Conservation (phyloP, 2,797 vertebrate species). For the Orientallactaga sibirica region DNA sequence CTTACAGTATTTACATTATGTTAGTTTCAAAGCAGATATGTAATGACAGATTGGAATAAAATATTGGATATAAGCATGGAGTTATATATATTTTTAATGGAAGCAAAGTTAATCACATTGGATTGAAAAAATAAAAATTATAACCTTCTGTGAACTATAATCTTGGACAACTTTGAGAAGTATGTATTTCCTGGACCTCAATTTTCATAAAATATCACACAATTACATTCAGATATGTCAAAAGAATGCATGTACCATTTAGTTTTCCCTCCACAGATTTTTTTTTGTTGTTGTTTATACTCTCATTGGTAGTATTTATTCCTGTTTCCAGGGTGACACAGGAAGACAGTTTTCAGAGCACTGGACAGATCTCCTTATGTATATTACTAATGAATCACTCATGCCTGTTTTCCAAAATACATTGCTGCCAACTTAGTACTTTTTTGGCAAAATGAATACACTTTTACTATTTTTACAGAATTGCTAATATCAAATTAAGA, state of each 20-base stretch:
- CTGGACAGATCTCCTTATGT: neutral
- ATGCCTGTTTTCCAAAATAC: neutral
- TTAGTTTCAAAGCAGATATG: neutral
- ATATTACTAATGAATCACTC: neutral
- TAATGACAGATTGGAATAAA: neutral
- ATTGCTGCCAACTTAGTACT: neutral
- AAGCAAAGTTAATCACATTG: neutral
- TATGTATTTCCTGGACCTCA: slow-evolving; percentile 21
- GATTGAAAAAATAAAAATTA: neutral
- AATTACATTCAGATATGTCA: slow-evolving; percentile 29
- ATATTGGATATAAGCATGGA: neutral
- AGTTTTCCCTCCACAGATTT: neutral
- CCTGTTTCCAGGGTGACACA: neutral
- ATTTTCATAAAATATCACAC: slow-evolving; percentile 47
- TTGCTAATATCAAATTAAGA: neutral
- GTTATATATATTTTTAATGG: neutral
- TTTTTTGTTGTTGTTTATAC: neutral
- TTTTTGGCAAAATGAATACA: neutral
- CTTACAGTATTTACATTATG: neutral
- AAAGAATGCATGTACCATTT: neutral
- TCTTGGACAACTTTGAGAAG: neutral
- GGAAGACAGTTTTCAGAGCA: neutral
- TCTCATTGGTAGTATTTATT: neutral
- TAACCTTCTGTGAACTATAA: neutral
- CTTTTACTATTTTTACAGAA: slow-evolving; percentile 12